phyloP scores from a whole-genome alignment of 1,140 invertebrate species.

The Trialeurodes vaporariorum region DNA sequence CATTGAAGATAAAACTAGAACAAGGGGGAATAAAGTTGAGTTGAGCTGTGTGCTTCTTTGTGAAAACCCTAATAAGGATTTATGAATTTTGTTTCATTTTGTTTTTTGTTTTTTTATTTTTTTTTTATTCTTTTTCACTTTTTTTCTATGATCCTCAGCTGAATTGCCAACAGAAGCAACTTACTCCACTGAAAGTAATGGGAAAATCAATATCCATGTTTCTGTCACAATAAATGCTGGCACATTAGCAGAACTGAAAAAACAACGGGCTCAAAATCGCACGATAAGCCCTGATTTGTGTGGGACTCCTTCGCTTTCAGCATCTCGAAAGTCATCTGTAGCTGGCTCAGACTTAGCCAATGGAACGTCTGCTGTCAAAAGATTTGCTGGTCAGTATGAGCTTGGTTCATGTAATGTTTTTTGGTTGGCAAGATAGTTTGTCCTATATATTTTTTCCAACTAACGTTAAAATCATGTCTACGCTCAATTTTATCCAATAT shows the following conservation, averaged over 20 bases:
- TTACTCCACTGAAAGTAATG: slow-evolving; percentile 53
- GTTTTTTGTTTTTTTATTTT: background rate
- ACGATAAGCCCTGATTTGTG: slow-evolving; percentile 31
- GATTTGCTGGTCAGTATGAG: slow-evolving; percentile 53
- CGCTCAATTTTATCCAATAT: no score
- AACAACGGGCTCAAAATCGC: slow-evolving; percentile 69
- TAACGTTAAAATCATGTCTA: no score
- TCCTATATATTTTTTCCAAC: no score
- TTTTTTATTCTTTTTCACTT: background rate
- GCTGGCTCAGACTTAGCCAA: slow-evolving; percentile 33
- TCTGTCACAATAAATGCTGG: slow-evolving; percentile 48
- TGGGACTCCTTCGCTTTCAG: slow-evolving; percentile 6
- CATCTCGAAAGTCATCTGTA: slow-evolving; percentile 35
- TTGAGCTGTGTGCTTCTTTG: no score
- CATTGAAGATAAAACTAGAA: no score
- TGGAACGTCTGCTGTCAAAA: slow-evolving; percentile 36
- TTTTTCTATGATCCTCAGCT: background rate
- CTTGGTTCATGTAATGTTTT: no score
- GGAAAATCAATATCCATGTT: slow-evolving; percentile 77
- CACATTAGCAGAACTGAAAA: slow-evolving; percentile 80
- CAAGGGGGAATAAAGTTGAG: no score
- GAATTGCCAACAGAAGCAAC: slow-evolving; percentile 33
- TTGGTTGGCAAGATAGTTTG: no score
- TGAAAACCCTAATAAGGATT: no score
- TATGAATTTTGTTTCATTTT: no score